Percentiles rank a stretch among this genome's conserved stretches.
phyloP scores from a whole-genome alignment of 2,113 vertebrate species.

The Bujurquina vittata region DNA sequence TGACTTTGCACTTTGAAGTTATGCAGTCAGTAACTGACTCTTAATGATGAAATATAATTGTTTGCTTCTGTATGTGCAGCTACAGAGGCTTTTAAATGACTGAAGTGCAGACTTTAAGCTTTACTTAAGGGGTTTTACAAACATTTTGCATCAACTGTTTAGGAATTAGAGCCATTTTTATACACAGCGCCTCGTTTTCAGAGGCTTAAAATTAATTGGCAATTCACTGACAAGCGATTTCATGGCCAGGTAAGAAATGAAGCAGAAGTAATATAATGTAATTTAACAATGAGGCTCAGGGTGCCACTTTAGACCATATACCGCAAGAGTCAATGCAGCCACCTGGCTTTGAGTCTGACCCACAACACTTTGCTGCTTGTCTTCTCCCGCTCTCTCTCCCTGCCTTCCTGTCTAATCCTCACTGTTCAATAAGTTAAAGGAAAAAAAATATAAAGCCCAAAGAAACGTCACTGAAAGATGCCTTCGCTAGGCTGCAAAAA shows the following conservation, averaged over 20 bases:
- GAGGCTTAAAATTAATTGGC: neutral
- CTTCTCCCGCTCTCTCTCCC: neutral
- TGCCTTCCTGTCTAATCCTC: neutral
- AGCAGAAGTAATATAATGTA: neutral
- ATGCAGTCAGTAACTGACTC: conserved; percentile 12
- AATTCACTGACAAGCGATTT: rapidly evolving
- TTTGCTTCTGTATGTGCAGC: neutral
- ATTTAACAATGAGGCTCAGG: neutral
- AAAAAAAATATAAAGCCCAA: rapidly evolving
- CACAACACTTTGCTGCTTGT: neutral
- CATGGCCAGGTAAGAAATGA: neutral
- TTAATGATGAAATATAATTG: neutral
- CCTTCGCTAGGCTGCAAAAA: neutral
- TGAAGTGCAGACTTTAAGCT: neutral
- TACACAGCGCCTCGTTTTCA: neutral
- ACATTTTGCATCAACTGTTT: neutral
- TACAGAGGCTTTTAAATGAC: neutral
- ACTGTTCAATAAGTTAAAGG: neutral
- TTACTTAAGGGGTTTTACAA: neutral
- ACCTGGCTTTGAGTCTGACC: neutral
- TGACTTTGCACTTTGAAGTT: neutral
- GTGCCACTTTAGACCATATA: neutral
- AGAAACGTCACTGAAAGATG: neutral
- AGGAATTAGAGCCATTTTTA: neutral
- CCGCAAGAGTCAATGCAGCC: neutral